Conservation (phyloP, 30 jellyfish, hydroid and myxozoan genomes). For the Hydra vulgaris region DNA sequence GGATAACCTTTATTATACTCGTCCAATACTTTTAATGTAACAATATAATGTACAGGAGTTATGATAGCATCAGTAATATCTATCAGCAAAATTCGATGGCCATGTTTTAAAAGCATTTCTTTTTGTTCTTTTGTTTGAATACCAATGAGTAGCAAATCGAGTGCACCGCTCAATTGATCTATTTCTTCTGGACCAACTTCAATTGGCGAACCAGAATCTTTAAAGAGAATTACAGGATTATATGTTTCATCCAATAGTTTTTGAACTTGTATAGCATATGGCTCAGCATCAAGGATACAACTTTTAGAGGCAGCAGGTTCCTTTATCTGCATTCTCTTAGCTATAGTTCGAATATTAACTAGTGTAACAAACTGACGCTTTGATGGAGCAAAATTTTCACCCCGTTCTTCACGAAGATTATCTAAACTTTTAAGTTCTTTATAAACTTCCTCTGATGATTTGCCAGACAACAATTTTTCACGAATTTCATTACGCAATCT, state of each 20-base stretch:
- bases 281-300: slow-evolving; percentile 25
- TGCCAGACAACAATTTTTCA: slow-evolving; percentile 25
- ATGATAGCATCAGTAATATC: slow-evolving; percentile 30
- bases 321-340: slow-evolving; percentile 28
- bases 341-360: slow-evolving; percentile 17
- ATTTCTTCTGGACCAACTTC: slow-evolving; percentile 42
- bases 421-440: slow-evolving; percentile 30
- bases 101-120: slow-evolving; percentile 30
- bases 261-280: slow-evolving; percentile 32
- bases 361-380: slow-evolving; percentile 32
- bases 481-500: slow-evolving; percentile 24
- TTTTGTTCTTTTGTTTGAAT: slow-evolving; percentile 39
- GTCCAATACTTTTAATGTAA: slow-evolving; percentile 37
- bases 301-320: slow-evolving; percentile 27
- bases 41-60: slow-evolving; percentile 18
- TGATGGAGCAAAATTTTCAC: slow-evolving; percentile 28
- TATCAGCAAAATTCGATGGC: slow-evolving; percentile 24
- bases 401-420: slow-evolving; percentile 35
- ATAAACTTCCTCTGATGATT: slow-evolving; percentile 30
- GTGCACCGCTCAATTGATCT: slow-evolving; percentile 23
- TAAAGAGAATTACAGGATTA: slow-evolving; percentile 38
- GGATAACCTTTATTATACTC: slow-evolving; percentile 47
- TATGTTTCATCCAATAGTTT: slow-evolving; percentile 31
- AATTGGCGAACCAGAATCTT: slow-evolving; percentile 28
- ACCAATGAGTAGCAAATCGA: slow-evolving; percentile 18